Percentiles rank a stretch among this genome's conserved stretches.
These are phyloP conservation scores for Amphipoea lucens DNA, from an alignment of 2,888 invertebrate genomes.

Conservation along the genomic window DNA sequence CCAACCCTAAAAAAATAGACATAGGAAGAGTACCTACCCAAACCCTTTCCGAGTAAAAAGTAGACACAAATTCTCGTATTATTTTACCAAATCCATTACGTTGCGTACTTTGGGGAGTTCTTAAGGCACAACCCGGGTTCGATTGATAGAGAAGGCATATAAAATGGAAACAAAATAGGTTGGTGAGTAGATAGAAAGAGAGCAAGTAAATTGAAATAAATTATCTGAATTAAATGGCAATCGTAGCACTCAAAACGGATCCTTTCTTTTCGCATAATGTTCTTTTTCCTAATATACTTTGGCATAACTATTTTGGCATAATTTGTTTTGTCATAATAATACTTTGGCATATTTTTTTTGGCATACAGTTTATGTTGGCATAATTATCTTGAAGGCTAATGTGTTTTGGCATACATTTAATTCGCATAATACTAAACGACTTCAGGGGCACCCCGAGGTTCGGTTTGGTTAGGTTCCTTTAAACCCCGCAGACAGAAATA, in stretches of 20 bases:
- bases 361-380: too few relatives aligned
- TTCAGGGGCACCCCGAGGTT: too few relatives aligned
- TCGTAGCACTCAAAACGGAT: neutral
- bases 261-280: too few relatives aligned
- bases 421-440: too few relatives aligned
- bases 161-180: constrained; percentile 60
- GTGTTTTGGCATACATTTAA: too few relatives aligned
- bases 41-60: constrained; percentile 60
- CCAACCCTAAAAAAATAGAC: constrained; percentile 40
- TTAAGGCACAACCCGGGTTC: constrained; percentile 62
- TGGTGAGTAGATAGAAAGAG: constrained; percentile 12
- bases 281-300: too few relatives aligned
- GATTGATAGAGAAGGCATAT: constrained; percentile 61
- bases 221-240: constrained; percentile 1
- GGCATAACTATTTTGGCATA: too few relatives aligned
- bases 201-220: constrained; percentile 37
- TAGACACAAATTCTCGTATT: constrained; percentile 62
- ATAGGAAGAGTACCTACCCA: constrained; percentile 25
- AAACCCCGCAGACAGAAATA: too few relatives aligned
- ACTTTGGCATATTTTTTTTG: too few relatives aligned
- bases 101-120: constrained; percentile 65
- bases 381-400: too few relatives aligned
- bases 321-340: too few relatives aligned
- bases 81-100: constrained; percentile 70
- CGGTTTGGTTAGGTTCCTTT: too few relatives aligned